Evolutionary conservation across 1,140 invertebrate genomes (phyloP), one percentile per base, ranked within the genome.

Genomic region (Drosophila lacertosa): DNA sequence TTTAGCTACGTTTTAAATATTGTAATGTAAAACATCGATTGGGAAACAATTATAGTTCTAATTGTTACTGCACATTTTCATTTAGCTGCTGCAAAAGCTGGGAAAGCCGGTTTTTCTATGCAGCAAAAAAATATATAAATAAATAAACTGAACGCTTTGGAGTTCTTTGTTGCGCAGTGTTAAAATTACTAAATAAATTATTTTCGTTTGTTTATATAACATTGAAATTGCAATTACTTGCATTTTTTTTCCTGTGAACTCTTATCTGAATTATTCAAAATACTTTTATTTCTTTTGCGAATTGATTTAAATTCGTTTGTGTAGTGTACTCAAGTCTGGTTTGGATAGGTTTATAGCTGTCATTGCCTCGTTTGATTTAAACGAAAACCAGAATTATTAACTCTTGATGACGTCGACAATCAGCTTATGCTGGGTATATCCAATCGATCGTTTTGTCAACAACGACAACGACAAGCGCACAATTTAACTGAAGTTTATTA

Each of bases 41-140:
- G 37, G n/a, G 10, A 29, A 45, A 5, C 40, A 44, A 44, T 58
- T 58, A 32, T 4, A 48, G 26, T 13, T 0, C 4, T 9, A n/a
- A 24, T 7, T 15, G 13, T 29, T 10, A 15, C 16, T 29, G 45
- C 45, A 29, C 3, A 29, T 6, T 35, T 51, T 10, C 29, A 35
- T 20, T 22, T 3, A 45, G 11, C 26, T 33, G 26, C 4, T 5
- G n/a, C n/a, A n/a, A n/a, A n/a, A n/a, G n/a, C n/a, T 40, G 40
- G 15, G n/a, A 44, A 58, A 44, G 44, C 54, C 40, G 40, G 40
- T 35, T 57, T 40, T 35, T 2, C 33, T 29, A 18, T 42, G 22
- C 37, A 7, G n/a, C 4, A 5, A 11, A 16, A 40, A 9, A 40
- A n/a, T n/a, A n/a, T n/a, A n/a, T n/a, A n/a, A n/a, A n/a, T n/a